Conservation (phyloP, 2,888 invertebrate species). For the Mesopsocus fuscifrons region DNA sequence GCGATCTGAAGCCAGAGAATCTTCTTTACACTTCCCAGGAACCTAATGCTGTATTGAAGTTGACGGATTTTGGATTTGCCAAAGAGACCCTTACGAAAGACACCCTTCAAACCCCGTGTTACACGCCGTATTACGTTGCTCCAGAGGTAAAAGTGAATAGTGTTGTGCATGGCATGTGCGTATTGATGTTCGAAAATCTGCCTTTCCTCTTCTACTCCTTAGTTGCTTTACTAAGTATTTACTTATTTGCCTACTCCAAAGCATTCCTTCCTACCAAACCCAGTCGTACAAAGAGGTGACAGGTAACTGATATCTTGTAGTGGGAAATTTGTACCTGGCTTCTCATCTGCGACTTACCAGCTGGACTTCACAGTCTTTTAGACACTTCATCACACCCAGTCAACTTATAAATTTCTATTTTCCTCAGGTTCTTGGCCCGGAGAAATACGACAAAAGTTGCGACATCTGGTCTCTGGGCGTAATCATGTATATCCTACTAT, state of each 20-base stretch:
- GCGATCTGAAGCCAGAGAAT: constrained; percentile 97
- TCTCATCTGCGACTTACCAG: no score
- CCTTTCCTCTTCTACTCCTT: no score
- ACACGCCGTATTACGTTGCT: constrained; percentile 93
- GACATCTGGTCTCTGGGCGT: constrained; percentile 99
- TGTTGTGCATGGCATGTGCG: no score
- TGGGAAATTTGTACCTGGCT: no score
- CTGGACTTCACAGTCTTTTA: no score
- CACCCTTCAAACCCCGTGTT: constrained; percentile 92
- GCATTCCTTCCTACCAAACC: no score
- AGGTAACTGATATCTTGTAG: no score
- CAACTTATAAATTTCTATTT: no score
- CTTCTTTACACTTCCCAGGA: constrained; percentile 63
- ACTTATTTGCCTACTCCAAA: no score
- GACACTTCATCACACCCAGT: no score
- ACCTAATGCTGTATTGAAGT: constrained; percentile 64
- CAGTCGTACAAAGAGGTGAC: no score
- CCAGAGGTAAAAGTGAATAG: constrained; percentile 27
- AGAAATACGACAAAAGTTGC: constrained; percentile 97
- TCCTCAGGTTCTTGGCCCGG: constrained; percentile 86
- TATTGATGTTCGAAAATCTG: constrained; percentile 1
- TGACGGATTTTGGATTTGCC: constrained; percentile 99
- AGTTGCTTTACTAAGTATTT: no score
- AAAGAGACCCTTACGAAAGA: constrained; percentile 79
- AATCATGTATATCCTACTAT: constrained; percentile 95